Percentiles rank a stretch among this genome's conserved stretches.
phyloP scores from a whole-genome alignment of 1,140 invertebrate genomes.

The Aphaenogaster rudis region DNA sequence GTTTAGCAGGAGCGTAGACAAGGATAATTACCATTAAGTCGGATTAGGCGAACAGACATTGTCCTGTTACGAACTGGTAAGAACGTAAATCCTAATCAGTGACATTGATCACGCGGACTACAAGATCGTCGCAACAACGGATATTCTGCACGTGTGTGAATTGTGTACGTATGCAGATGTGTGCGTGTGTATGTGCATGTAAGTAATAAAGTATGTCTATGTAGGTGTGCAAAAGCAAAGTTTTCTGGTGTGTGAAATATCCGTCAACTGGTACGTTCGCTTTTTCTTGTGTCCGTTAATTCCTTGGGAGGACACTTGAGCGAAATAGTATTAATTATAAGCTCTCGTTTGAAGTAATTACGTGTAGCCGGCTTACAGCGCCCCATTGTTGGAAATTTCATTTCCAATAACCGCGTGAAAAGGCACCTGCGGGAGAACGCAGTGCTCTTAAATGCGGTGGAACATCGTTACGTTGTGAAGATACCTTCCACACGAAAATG shows the following conservation, averaged over 20 bases:
- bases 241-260: background rate
- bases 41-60: conserved; percentile 53
- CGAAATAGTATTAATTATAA: conserved; percentile 56
- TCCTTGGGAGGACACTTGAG: background rate
- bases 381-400: conserved; percentile 38
- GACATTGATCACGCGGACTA: conserved; percentile 40
- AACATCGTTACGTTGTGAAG: background rate
- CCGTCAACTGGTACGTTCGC: background rate
- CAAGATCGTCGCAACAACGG: background rate
- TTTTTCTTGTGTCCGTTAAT: conserved; percentile 23
- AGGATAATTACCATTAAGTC: conserved; percentile 37
- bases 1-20: conserved; percentile 43
- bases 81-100: conserved; percentile 68
- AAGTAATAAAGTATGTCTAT: too few species aligned
- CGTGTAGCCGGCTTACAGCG: conserved; percentile 40
- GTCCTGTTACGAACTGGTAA: conserved; percentile 40
- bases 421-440: background rate
- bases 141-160: background rate
- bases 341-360: conserved; percentile 54
- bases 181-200: too few species aligned
- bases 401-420: conserved; percentile 53
- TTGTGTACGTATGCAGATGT: background rate
- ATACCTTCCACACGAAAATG: background rate
- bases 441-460: background rate
- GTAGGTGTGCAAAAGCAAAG: background rate